A percentile compares a stretch with the other conserved stretches of the same genome.
These are phyloP conservation scores for Trachymyrmex cornetzi DNA, from an alignment of 1,140 invertebrate genomes.

Conservation along the genomic window DNA sequence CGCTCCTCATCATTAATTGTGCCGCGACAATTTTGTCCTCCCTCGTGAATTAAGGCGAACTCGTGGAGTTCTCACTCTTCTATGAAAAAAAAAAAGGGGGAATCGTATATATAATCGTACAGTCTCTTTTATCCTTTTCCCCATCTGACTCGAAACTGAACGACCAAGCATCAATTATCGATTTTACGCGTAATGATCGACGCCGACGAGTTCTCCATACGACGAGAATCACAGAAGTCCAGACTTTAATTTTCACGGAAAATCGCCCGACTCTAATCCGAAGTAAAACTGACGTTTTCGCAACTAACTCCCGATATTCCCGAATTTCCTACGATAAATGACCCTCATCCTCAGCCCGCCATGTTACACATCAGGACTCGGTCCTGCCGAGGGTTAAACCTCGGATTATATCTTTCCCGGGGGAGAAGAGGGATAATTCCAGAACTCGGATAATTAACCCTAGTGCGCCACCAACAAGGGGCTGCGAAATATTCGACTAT, in stretches of 20 bases:
- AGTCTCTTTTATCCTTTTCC: not conserved
- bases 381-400: conserved; percentile 41
- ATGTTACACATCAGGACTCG: conserved; percentile 41
- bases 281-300: conserved; percentile 14
- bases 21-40: conserved; percentile 39
- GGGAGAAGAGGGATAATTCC: conserved; percentile 47
- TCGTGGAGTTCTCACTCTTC: not conserved
- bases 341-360: conserved; percentile 3
- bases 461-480: conserved; percentile 33
- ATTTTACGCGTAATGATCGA: not conserved
- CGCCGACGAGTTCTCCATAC: not conserved
- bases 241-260: conserved; percentile 23
- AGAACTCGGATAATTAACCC: conserved; percentile 56
- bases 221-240: not conserved
- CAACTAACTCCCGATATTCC: conserved; percentile 32
- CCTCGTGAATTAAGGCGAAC: no score
- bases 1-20: conserved; percentile 42
- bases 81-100: not conserved
- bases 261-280: not conserved
- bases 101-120: not conserved
- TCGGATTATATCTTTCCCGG: conserved; percentile 56
- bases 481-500: conserved; percentile 17
- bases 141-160: not conserved
- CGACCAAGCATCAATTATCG: conserved; percentile 3
- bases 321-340: conserved; percentile 49